Base-by-base conservation (phyloP, 23 tunicate genomes). In the Ciona savignyi region DNA sequence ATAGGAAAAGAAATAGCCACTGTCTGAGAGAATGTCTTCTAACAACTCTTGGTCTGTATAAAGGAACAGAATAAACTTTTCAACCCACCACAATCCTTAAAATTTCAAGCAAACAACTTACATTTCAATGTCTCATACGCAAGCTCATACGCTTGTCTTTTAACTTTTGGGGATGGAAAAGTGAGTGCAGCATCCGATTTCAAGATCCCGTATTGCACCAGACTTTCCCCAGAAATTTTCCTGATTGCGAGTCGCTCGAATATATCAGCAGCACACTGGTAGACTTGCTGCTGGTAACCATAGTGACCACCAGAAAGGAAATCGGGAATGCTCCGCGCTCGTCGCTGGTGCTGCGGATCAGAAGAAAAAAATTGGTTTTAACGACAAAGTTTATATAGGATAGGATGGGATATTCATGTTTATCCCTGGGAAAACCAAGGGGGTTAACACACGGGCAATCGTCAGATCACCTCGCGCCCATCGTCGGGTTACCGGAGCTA, bases 121-220 rank as follows among this genome's bases (percentile, higher is more conserved):
- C 97, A 91, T 85, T 91, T 91, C 68, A 85, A 65, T 23, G 97
- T 78, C 56, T 82, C 86, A 62, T 85, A 91, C 0, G 92, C 91
- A 31, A 91, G 70, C 35, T 91, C 91, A 76, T 71, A 91, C 0
- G 91, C 80, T 65, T 91, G 97, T 56, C 84, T 56, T 51, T 91
- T 91, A 0, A 85, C 80, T 66, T 78, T 85, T 20, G 64, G 78
- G 1, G 96, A 34, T 31, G 34, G 71, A 77, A 88, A 88, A 20
- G 60, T 22, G 56, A 42, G 56, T n/a, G n/a, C n/a, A 42, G 9
- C 15, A 28, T 51, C 31, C 3, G 29, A 30, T 25, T 60, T 73
- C 15, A 85, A 3, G 4, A 67, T 73, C 2, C 84, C 75, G 63
- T 85, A 91, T 42, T 80, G 80, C 25, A 91, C 79, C 68, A 91